phyloP scores from a whole-genome alignment of 92 coral and sea anemone species.

The Pocillopora grandis region DNA sequence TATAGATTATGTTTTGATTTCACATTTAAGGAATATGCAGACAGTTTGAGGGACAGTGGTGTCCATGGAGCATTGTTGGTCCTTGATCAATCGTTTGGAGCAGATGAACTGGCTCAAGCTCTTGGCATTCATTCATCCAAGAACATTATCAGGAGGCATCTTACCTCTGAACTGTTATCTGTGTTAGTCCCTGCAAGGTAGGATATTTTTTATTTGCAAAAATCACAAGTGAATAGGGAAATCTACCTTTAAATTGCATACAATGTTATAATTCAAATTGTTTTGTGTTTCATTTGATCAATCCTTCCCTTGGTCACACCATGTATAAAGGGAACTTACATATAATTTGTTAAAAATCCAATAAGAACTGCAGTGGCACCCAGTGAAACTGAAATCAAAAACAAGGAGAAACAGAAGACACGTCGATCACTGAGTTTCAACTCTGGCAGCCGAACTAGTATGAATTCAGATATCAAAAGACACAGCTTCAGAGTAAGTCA shows the following conservation, averaged over 20 bases:
- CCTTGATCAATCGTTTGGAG: slow-evolving; percentile 84
- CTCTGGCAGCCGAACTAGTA: slow-evolving; percentile 63
- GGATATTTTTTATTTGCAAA: background rate
- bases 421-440: slow-evolving; percentile 73
- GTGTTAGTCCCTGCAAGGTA: slow-evolving; percentile 87
- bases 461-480: slow-evolving; percentile 65
- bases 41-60: slow-evolving; percentile 83
- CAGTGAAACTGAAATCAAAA: slow-evolving; percentile 43
- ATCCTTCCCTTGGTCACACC: too few relatives aligned
- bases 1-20: background rate
- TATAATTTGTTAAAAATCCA: too few relatives aligned
- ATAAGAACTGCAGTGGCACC: slow-evolving; percentile 58
- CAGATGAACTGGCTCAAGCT: slow-evolving; percentile 86
- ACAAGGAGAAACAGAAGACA: slow-evolving; percentile 63
- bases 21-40: slow-evolving; percentile 77
- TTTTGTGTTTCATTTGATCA: too few relatives aligned
- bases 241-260: too few relatives aligned
- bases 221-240: too few relatives aligned
- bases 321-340: too few relatives aligned
- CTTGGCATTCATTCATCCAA: slow-evolving; percentile 84
- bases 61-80: slow-evolving; percentile 93
- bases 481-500: slow-evolving; percentile 82
- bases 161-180: slow-evolving; percentile 79
- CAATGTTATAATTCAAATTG: too few relatives aligned
- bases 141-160: slow-evolving; percentile 84